Percentiles rank a stretch among this genome's conserved stretches.
Evolutionary conservation across 2,888 invertebrate species (phyloP).

Genomic region (Camponotus fellah): DNA sequence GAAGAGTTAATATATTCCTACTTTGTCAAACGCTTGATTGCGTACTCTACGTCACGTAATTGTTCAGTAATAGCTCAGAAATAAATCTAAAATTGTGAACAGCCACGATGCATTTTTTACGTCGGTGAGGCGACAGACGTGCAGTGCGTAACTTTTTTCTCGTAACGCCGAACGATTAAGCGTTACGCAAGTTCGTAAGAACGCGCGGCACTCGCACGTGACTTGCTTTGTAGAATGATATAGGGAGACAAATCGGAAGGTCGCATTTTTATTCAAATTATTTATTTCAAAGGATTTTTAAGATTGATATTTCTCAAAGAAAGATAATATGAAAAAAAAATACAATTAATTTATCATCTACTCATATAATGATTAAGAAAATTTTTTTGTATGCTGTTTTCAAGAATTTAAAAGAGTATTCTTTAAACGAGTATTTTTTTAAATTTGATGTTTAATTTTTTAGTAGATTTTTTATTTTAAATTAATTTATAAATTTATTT

Average conservation of each 20-base stretch:
- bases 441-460: not conserved
- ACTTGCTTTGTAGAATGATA: constrained; percentile 70
- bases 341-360: not conserved
- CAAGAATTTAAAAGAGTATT: not conserved
- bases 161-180: constrained; percentile 64
- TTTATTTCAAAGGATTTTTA: not conserved
- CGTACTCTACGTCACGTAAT: constrained; percentile 23
- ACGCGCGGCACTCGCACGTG: constrained; percentile 73
- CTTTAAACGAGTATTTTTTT: not conserved
- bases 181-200: constrained; percentile 74
- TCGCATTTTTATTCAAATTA: constrained; percentile 15
- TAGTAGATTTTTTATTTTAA: too few species aligned
- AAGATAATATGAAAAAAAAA: not conserved
- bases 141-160: constrained; percentile 61
- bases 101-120: constrained; percentile 24
- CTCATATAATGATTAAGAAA: not conserved
- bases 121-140: not conserved
- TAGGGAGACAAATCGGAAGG: constrained; percentile 60
- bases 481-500: not conserved
- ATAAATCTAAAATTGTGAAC: not conserved
- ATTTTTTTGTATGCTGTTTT: not conserved
- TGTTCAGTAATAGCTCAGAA: constrained; percentile 10
- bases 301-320: constrained; percentile 26
- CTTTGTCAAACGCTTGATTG: not conserved
- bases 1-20: constrained; percentile 10